Conservation (phyloP, 2,797 vertebrate genomes). For the Brachyalestes nurse region DNA sequence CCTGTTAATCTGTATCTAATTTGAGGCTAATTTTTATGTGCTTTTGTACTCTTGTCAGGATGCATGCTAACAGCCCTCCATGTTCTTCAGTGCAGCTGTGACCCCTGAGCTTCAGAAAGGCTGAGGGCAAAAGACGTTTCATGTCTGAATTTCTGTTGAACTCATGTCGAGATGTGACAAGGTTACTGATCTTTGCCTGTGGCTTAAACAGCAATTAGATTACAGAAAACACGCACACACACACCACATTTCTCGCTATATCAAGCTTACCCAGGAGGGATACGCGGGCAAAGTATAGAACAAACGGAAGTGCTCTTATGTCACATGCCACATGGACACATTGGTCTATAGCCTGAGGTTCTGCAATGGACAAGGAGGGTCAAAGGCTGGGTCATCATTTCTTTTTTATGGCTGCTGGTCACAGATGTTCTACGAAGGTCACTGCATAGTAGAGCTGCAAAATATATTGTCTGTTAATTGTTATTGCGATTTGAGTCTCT, state of each 20-base stretch:
- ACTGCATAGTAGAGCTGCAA: background rate
- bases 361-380: constrained; percentile 24
- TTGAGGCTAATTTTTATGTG: background rate
- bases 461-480: too few species aligned
- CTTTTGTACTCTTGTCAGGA: background rate
- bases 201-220: constrained; percentile 17
- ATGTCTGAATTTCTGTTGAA: background rate
- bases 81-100: constrained; percentile 2
- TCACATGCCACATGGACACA: background rate
- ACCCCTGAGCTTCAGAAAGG: constrained; percentile 17
- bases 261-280: background rate
- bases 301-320: constrained; percentile 11
- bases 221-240: constrained; percentile 28
- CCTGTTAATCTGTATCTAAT: background rate
- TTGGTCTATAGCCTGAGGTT: constrained; percentile 7
- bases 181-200: constrained; percentile 13
- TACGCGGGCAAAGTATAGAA: constrained; percentile 15
- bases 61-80: background rate
- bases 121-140: background rate
- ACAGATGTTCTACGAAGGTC: constrained; percentile 9
- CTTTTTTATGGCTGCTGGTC: constrained; percentile 1
- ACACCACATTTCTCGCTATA: constrained; percentile 12
- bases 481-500: too few species aligned
- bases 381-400: constrained; percentile 10
- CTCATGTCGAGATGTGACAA: constrained; percentile 7